Percentiles rank a stretch among this genome's conserved stretches.
Evolutionary conservation across 2,797 vertebrate genomes (phyloP).

Genomic region (Pteropus rufus): DNA sequence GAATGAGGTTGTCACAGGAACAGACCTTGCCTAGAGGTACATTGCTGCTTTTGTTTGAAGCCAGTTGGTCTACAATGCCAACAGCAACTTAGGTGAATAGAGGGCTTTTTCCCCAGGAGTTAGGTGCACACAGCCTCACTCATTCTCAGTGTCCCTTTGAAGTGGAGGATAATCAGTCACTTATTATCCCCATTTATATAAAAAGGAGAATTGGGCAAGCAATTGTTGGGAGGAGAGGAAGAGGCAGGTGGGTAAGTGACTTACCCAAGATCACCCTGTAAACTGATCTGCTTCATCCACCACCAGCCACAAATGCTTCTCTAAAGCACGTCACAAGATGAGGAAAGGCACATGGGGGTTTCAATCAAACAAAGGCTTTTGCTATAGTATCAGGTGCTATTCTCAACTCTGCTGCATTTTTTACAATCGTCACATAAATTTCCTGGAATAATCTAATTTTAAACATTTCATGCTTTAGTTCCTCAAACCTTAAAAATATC

Average conservation of each 20-base stretch:
- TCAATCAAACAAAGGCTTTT: fast-evolving
- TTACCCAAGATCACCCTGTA: not conserved
- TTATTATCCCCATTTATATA: not conserved
- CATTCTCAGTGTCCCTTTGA: not conserved
- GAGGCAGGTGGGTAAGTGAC: not conserved
- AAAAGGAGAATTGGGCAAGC: not conserved
- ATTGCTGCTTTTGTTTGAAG: not conserved
- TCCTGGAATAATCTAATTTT: not conserved
- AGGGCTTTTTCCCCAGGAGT: not conserved
- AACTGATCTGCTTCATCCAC: not conserved
- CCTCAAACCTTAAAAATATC: not conserved
- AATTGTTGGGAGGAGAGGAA: not conserved
- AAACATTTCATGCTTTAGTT: not conserved
- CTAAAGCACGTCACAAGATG: not conserved
- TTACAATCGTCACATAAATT: not conserved
- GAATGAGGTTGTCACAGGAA: not conserved
- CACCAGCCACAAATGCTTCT: not conserved
- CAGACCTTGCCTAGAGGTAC: not conserved
- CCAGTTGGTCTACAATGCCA: not conserved
- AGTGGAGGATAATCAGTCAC: not conserved
- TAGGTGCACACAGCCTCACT: not conserved
- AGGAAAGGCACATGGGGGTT: not conserved
- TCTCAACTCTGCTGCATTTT: not conserved
- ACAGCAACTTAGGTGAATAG: too few relatives aligned
- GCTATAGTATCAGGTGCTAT: not conserved